Evolutionary conservation across 1,140 invertebrate genomes (phyloP).

Genomic region (Trigoniulus corallinus): DNA sequence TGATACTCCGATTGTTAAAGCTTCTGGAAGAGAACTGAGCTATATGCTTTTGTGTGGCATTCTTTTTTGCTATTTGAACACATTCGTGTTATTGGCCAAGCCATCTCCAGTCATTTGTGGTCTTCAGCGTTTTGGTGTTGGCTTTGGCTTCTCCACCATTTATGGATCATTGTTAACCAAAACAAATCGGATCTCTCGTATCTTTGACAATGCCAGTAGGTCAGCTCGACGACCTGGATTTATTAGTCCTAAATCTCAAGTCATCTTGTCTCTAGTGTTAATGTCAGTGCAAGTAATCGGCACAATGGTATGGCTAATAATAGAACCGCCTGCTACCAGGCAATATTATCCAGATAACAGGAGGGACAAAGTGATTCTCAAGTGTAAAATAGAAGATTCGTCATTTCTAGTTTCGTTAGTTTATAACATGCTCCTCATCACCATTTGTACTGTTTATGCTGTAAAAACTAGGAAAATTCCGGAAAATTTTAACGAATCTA

Average conservation of each 20-base stretch:
- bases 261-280: slow-evolving; percentile 44
- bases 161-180: slow-evolving; percentile 44
- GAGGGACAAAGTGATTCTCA: slow-evolving; percentile 34
- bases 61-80: slow-evolving; percentile 30
- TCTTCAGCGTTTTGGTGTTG: slow-evolving; percentile 37
- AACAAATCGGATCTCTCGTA: slow-evolving; percentile 42
- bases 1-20: slow-evolving; percentile 32
- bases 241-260: slow-evolving; percentile 57
- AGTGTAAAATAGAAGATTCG: slow-evolving; percentile 38
- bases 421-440: slow-evolving; percentile 44
- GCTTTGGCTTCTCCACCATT: slow-evolving; percentile 40
- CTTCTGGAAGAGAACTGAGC: slow-evolving; percentile 39
- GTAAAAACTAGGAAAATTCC: slow-evolving; percentile 43
- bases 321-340: slow-evolving; percentile 36
- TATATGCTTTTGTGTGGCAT: slow-evolving; percentile 36
- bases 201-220: slow-evolving; percentile 41
- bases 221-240: slow-evolving; percentile 47
- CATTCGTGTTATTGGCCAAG: slow-evolving; percentile 32
- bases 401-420: slow-evolving; percentile 41
- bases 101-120: slow-evolving; percentile 33
- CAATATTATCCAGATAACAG: slow-evolving; percentile 31
- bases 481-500: slow-evolving; percentile 46
- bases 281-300: slow-evolving; percentile 37
- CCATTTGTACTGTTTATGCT: slow-evolving; percentile 43
- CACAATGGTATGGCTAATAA: slow-evolving; percentile 35